Evolutionary conservation across 2,888 invertebrate genomes (phyloP), one percentile per base, ranked within the genome.

Genomic region (Drosophila fungiperda): DNA sequence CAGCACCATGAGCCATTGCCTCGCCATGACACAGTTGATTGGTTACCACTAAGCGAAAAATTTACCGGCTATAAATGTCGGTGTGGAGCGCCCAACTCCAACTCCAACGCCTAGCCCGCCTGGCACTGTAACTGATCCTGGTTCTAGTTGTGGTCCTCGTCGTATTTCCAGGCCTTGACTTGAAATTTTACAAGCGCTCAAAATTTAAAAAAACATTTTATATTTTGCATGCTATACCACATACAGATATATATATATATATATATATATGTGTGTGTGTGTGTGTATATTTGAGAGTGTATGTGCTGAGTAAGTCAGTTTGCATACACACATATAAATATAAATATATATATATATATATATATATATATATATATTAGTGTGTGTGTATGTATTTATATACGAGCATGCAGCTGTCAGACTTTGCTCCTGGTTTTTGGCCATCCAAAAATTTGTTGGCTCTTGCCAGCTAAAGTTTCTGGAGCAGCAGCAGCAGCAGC

Each of bases 21-120:
- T 35, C 15, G 55, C 55, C 61, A 82, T 78, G 77, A 80, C 82
- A 88, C 83, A 85, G 80, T 90, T 90, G 87, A 90, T 90, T 90
- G 90, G 90, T 89, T 89, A 66, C 80, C 77, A 80, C 83, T 80
- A 80, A 80, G 81, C 80, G 80, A 76, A 68, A 73, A 80, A 76
- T 73, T 80, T 73, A 77, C 80, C 71, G 76, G 75, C 74, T 68
- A 83, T 75, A 83, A 81, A 83, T 74, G 83, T 75, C 57, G 63
- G 79, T 70, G 48, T 53, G 26, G 15, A 36, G 52, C 35, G 11
- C 26, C 50, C n/a, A 64, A 26, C 50, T 7, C n/a, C 26, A n/a
- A 15, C 38, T 38, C 4, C 17, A 49, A 7, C 8, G 26, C 17
- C 8, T 9, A 29, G 29, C 29, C 17, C 2, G 26, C 26, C 26